These are phyloP conservation scores for Falco berigora DNA, from an alignment of 2,797 vertebrate genomes.

Conservation along the genomic window DNA sequence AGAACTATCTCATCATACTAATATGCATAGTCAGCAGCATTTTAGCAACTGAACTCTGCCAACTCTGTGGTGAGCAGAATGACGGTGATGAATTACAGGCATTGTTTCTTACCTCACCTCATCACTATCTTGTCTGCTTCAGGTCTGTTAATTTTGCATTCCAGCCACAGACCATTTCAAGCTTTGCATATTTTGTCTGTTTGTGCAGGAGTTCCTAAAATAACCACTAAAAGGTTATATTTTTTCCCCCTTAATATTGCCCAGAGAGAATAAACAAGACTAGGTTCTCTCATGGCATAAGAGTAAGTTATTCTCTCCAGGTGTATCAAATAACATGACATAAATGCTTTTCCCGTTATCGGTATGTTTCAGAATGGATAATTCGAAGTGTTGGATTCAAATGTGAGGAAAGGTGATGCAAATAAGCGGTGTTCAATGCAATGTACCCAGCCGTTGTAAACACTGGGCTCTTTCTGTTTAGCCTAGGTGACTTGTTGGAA, in stretches of 20 bases:
- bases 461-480: background rate
- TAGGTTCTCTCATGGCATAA: background rate
- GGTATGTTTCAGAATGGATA: background rate
- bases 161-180: background rate
- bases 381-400: background rate
- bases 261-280: background rate
- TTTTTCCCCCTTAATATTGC: background rate
- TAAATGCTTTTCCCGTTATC: background rate
- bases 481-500: background rate
- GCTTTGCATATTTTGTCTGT: background rate
- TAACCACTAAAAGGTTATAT: rapidly evolving
- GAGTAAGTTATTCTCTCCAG: background rate
- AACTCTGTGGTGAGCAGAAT: background rate
- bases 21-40: background rate
- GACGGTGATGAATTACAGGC: background rate
- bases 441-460: rapidly evolving
- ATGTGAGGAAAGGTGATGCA: background rate
- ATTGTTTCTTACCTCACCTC: background rate
- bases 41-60: background rate
- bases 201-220: background rate
- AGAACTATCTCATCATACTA: background rate
- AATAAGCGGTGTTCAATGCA: background rate
- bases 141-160: background rate
- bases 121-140: background rate
- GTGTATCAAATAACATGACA: background rate